A percentile compares a stretch with the other conserved stretches of the same genome.
Evolutionary conservation across 64 coral and sea anemone species (phyloP).

Genomic region (Astreopora myriophthalma): DNA sequence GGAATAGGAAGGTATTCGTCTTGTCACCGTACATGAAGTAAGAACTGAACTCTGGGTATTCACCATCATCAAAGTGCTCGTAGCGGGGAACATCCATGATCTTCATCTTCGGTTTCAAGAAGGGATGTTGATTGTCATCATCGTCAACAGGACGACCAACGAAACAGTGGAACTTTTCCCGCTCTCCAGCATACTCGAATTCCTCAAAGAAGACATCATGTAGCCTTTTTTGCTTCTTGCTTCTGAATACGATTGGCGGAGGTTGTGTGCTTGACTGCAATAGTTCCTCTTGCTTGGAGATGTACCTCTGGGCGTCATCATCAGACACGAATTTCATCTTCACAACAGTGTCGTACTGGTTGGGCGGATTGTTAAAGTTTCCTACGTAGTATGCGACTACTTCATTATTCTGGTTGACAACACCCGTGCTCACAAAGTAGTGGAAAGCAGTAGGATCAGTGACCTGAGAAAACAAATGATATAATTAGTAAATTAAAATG

Average conservation of each 20-base stretch:
- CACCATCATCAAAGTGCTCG: not conserved
- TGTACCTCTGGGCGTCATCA: constrained; percentile 22
- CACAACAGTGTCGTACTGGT: constrained; percentile 45
- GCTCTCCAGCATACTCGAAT: not conserved
- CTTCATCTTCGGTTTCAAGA: not conserved
- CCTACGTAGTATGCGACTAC: constrained; percentile 51
- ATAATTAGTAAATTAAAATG: not conserved
- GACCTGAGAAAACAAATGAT: constrained; percentile 1
- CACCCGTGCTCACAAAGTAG: constrained; percentile 60
- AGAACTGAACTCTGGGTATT: not conserved
- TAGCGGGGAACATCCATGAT: constrained; percentile 26
- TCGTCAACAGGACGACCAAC: not conserved
- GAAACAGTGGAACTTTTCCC: not conserved
- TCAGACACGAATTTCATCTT: constrained; percentile 31
- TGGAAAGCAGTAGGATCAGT: constrained; percentile 51
- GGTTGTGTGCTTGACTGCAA: not conserved
- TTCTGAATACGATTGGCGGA: constrained; percentile 19
- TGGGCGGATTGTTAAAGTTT: not conserved
- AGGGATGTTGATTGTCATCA: not conserved
- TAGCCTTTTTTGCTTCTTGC: not conserved
- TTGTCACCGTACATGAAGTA: constrained; percentile 31
- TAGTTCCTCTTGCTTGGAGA: not conserved
- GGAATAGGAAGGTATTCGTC: not conserved
- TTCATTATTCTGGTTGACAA: not conserved
- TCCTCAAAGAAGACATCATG: not conserved